Evolutionary conservation across 2,113 vertebrate genomes (phyloP), one percentile per base, ranked within the genome.

Genomic region (Lamprologus ornatipinnis): DNA sequence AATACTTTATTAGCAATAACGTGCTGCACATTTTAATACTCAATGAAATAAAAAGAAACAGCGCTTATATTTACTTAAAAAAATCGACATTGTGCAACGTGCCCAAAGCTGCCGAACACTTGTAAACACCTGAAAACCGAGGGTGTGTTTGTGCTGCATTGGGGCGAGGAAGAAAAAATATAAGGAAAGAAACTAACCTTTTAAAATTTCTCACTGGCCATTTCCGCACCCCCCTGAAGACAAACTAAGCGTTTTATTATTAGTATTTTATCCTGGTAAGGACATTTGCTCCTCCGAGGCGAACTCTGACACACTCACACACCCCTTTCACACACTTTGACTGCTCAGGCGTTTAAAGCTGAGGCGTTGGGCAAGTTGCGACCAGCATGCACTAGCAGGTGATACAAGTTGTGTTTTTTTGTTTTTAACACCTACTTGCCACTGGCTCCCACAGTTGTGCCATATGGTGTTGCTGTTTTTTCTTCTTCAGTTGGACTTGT

Each of bases 291-390:
- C 21, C 51, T 78, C 6, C 7, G 2, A 26, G n/a, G 65, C 60
- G 81, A 75, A 81, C 78, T 35, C 4, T 19, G 57, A 70, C 60
- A 87, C 85, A 68, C 53, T 9, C 53, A 63, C 85, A 89, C 75
- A 58, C 33, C 63, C 33, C 31, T 14, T 49, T 33, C 45, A 51
- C 73, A 51, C 13, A 82, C n/a, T 23, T 40, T 15, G 75, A 89
- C 31, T 83, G 45, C 53, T 82, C 21, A 83, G 91, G 81, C 80
- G 90, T 94, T 82, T 47, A 10, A 21, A 35, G 49, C n/a, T 19
- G 13, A 88, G 26, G 60, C n/a, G n/a, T 57, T 11, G 51, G 70
- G 80, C 94, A 83, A 90, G 94, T 94, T 84, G 49, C 0, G 5
- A 93, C 93, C 82, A 9, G 91, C 80, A 33, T 1, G 9, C 19